Evolutionary conservation across 2,113 vertebrate genomes (phyloP).

Genomic region (Perca fluviatilis): DNA sequence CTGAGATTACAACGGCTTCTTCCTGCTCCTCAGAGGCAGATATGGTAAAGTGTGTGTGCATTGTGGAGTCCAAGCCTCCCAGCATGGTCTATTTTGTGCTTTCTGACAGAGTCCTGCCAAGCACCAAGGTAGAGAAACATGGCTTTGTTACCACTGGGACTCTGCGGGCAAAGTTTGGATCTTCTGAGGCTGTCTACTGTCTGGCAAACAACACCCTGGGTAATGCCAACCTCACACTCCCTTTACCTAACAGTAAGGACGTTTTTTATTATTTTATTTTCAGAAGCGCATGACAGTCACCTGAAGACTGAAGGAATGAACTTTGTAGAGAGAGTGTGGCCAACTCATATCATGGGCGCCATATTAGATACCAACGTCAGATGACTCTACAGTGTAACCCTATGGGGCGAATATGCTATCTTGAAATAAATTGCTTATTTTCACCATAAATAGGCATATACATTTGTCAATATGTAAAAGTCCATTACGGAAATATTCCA

Average conservation of each 20-base stretch:
- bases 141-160: conserved; percentile 57
- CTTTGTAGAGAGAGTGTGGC: not conserved
- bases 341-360: too few species aligned
- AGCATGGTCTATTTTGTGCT: conserved; percentile 67
- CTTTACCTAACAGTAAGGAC: conserved; percentile 53
- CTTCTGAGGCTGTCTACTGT: conserved; percentile 65
- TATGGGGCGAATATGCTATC: too few species aligned
- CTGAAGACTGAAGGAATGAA: not conserved
- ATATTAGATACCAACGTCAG: too few species aligned
- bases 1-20: conserved; percentile 71
- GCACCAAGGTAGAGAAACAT: conserved; percentile 38
- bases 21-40: conserved; percentile 55
- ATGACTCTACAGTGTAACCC: too few species aligned
- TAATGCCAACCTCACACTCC: conserved; percentile 34
- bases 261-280: not conserved
- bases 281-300: not conserved
- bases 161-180: conserved; percentile 27
- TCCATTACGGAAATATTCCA: too few species aligned
- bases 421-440: too few species aligned
- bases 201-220: conserved; percentile 74
- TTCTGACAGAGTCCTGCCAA: conserved; percentile 39
- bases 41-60: conserved; percentile 71
- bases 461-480: too few species aligned
- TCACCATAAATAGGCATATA: too few species aligned
- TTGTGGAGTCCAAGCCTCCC: conserved; percentile 73